Evolutionary conservation across 2,797 vertebrate species (phyloP).

Genomic region (Gymnocypris eckloni): DNA sequence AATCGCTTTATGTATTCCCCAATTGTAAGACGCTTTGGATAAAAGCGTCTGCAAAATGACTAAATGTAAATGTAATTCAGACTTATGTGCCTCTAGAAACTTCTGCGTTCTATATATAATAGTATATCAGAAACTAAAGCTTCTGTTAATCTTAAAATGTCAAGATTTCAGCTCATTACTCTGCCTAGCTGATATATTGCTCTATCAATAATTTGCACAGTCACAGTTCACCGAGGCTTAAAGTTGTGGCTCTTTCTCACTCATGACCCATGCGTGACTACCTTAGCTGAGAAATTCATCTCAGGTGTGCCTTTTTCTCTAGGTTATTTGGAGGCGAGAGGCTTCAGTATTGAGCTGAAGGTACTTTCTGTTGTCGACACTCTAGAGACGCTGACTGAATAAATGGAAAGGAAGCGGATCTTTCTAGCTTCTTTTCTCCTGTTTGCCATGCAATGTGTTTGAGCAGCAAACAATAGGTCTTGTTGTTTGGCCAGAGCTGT

Average conservation of each 20-base stretch:
- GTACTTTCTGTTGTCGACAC: neutral
- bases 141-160: neutral
- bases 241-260: constrained; percentile 6
- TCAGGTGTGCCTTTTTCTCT: constrained; percentile 8
- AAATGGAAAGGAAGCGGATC: constrained; percentile 7
- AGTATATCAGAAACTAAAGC: neutral
- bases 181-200: neutral
- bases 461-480: constrained; percentile 6
- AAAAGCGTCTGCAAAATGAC: too few relatives aligned
- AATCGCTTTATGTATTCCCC: too few relatives aligned
- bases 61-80: too few relatives aligned
- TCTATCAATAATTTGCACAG: constrained; percentile 14
- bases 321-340: constrained; percentile 29
- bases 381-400: constrained; percentile 17
- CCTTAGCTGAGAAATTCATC: constrained; percentile 14
- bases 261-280: neutral
- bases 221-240: neutral
- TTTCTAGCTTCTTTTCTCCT: neutral
- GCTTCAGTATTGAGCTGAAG: constrained; percentile 15
- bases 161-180: neutral
- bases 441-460: constrained; percentile 23
- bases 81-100: too few relatives aligned
- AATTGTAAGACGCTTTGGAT: too few relatives aligned
- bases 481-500: constrained; percentile 31
- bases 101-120: neutral